Base-by-base conservation (phyloP, 2,797 vertebrate genomes). In the Microcaecilia unicolor region DNA sequence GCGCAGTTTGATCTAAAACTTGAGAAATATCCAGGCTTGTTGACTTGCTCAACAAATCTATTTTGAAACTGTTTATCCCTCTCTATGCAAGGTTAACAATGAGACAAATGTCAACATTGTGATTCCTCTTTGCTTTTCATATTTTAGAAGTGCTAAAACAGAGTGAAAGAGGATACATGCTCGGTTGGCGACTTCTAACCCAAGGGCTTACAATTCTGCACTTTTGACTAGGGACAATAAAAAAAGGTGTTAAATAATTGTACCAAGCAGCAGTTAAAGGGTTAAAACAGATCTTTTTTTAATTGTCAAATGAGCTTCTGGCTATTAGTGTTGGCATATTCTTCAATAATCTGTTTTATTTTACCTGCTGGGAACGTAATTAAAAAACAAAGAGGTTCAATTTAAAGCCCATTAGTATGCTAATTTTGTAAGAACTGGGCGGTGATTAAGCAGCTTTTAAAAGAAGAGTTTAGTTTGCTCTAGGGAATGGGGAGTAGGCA, bases 351-450 rank as follows among this genome's bases (percentile, higher is more conserved):
- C 89, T 92, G 86, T 93, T 95, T 96, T 93, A 93, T 88, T 93
- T 93, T 95, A 97, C 94, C 94, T 98, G 95, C 94, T 98, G 93
- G 94, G 95, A 98, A 90, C 93, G 98, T 99, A 99, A 99, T 99
- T 99, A 97, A 98, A 98, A 98, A 98, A 98, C 93, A 97, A 97
- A 98, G 92, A 93, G 91, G 89, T 91, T 97, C 93, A 94, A 98
- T 99, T 99, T 98, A 97, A 98, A 97, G 93, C 87, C 91, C 93
- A 99, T 99, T 98, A 97, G 92, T 98, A 99, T 99, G 94, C 90
- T 98, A 99, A 99, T 99, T 87, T 79, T 52, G 88, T 86, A 86
- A 83, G 88, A 87, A 85, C 79, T 81, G 83, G 88, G 89, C 86
- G 85, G 91, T 92, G 92, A 97, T 98, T 96, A 97, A 97, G 90